Conservation (phyloP, 2,797 vertebrate species). For the Mus minutoides region DNA sequence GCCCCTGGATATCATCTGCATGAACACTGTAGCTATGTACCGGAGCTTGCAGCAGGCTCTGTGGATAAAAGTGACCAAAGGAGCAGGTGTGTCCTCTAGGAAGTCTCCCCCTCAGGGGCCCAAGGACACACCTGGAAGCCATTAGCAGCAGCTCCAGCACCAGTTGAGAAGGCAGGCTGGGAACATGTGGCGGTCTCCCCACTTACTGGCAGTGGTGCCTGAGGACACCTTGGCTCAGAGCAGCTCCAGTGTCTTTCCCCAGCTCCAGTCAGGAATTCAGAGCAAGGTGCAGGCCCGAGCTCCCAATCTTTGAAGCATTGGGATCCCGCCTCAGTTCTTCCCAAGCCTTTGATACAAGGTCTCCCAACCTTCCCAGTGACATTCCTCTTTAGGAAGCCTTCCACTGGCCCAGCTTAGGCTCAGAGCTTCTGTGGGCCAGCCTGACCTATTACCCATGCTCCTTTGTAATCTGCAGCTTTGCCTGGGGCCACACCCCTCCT, state of each 20-base stretch:
- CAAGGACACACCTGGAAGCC: constrained; percentile 79
- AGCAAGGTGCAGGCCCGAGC: not conserved
- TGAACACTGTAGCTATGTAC: not conserved
- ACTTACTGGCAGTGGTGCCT: not conserved
- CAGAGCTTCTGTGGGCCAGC: not conserved
- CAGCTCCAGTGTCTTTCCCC: not conserved
- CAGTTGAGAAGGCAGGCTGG: constrained; percentile 69
- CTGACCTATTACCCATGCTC: not conserved
- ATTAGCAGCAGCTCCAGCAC: constrained; percentile 72
- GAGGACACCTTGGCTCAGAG: constrained; percentile 66
- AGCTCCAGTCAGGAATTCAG: not conserved
- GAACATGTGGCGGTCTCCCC: constrained; percentile 74
- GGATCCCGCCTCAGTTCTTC: not conserved
- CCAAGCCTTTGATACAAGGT: not conserved
- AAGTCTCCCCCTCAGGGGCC: constrained; percentile 29
- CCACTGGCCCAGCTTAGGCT: not conserved
- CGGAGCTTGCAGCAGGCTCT: not conserved
- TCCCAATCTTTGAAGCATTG: not conserved
- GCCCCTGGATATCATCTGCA: not conserved
- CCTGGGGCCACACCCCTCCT: not conserved
- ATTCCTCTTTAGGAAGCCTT: not conserved
- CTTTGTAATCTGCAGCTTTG: not conserved
- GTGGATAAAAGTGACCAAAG: constrained; percentile 65
- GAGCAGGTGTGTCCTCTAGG: constrained; percentile 53
- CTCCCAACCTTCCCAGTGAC: not conserved